phyloP scores from a whole-genome alignment of 1,140 invertebrate species.

The Camponotus floridanus region DNA sequence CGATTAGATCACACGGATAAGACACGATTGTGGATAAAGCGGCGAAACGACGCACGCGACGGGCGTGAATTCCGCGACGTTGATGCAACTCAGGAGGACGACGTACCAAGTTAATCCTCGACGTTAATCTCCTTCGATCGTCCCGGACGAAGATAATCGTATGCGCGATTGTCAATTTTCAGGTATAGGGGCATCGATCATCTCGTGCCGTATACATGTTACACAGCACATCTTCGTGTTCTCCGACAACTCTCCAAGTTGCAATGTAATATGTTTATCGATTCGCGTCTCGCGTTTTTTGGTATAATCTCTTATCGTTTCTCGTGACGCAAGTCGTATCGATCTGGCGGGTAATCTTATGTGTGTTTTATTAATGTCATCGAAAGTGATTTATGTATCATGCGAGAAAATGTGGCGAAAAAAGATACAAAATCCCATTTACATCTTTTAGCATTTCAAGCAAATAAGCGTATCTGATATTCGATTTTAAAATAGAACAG shows the following conservation, averaged over 20 bases:
- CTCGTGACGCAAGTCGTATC: neutral
- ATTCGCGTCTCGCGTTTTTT: constrained; percentile 6
- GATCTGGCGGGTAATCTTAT: neutral
- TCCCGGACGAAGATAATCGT: constrained; percentile 28
- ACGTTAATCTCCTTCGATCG: constrained; percentile 21
- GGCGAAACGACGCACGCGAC: neutral
- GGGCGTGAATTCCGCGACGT: constrained; percentile 53
- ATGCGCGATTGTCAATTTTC: constrained; percentile 16
- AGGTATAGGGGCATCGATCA: constrained; percentile 21
- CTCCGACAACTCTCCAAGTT: neutral
- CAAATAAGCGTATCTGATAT: neutral
- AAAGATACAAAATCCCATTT: neutral
- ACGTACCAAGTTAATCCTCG: neutral
- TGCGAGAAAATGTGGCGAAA: neutral
- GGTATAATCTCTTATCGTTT: constrained; percentile 19
- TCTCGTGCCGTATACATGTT: neutral
- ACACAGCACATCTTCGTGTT: neutral
- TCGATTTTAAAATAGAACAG: constrained; percentile 8
- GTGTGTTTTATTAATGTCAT: neutral
- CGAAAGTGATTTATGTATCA: neutral
- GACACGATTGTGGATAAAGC: constrained; percentile 27
- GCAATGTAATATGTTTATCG: constrained; percentile 12
- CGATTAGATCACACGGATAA: constrained; percentile 61
- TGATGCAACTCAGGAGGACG: constrained; percentile 44
- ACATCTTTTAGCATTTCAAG: constrained; percentile 14